phyloP scores from a whole-genome alignment of 2,113 vertebrate genomes.

The Harpagus bidentatus region DNA sequence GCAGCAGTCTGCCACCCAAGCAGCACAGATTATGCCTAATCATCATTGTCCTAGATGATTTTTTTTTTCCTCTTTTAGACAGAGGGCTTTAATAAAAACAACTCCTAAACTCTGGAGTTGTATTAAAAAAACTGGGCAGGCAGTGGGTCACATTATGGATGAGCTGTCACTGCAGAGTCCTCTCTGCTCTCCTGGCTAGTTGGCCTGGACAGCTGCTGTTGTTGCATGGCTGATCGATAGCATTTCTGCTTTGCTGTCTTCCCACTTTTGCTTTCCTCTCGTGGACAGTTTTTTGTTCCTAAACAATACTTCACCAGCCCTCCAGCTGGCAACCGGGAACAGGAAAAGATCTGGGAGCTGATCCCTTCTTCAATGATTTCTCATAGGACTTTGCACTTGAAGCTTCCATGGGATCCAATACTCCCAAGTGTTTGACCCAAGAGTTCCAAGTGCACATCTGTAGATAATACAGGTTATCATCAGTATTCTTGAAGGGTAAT shows the following conservation, averaged over 20 bases:
- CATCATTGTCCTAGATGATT: neutral
- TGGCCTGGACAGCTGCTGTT: neutral
- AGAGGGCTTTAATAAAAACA: neutral
- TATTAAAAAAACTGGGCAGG: neutral
- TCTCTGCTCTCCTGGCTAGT: neutral
- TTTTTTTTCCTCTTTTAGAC: neutral
- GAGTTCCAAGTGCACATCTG: neutral
- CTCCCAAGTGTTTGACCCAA: neutral
- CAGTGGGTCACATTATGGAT: neutral
- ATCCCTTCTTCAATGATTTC: neutral
- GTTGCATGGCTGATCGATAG: accelerated
- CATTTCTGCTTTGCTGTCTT: neutral
- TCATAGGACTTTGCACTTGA: neutral
- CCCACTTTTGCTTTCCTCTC: neutral
- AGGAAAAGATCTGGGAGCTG: neutral
- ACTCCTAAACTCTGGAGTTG: neutral
- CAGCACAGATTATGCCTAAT: neutral
- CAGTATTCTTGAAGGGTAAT: neutral
- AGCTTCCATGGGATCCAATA: neutral
- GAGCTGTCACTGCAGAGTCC: neutral
- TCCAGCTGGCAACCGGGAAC: neutral
- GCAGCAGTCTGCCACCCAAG: neutral
- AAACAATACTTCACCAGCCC: neutral
- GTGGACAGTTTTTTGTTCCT: neutral
- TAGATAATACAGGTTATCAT: neutral